Evolutionary conservation across 2,797 vertebrate genomes (phyloP), one percentile per base, ranked within the genome.

Genomic region (Poecilia wingei): DNA sequence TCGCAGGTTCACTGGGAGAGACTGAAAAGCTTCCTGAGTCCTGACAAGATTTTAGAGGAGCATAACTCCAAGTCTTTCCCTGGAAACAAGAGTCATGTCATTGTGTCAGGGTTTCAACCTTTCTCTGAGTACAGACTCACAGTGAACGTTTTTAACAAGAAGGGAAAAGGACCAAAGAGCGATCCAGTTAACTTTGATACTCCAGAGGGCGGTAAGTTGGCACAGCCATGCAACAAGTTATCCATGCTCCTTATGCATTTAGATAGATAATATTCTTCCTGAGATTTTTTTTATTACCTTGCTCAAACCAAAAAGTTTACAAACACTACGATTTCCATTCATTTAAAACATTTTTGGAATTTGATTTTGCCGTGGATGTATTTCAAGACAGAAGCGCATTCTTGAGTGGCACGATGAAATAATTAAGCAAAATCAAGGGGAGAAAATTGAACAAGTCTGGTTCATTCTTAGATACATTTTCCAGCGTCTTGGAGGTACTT

Each of bases 71-170:
- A 98, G 76, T 94, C 91, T 0, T 97, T 98, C 85, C 83, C 93
- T 13, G 98, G 97, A 75, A 96, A 96, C 72, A 95, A 96, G 78
- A 96, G 83, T 33, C 94, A 93, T 0, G 97, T 94, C 83, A 94
- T 98, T 79, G 96, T 99, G 81, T 96, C 97, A 0, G 95, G 96
- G 6, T 94, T 99, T 1, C 93, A 96, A 18, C 96, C 98, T 33
- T 99, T 97, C 87, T 98, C 97, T 4, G 96, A 98, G 94, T 99
- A 98, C 94, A 95, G 25, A 36, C 92, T 99, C 79, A 96, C 94
- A 0, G 97, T 99, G 85, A 94, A 92, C 68, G 97, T 97, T 83
- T 99, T 96, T 87, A 99, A 98, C 83, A 95, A 95, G 80, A 97
- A 95, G 93, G 98, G 98, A 71, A 96, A 96, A 25, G 98, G 98